Evolutionary conservation across 2,113 vertebrate genomes (phyloP).

Genomic region (Capra hircus): DNA sequence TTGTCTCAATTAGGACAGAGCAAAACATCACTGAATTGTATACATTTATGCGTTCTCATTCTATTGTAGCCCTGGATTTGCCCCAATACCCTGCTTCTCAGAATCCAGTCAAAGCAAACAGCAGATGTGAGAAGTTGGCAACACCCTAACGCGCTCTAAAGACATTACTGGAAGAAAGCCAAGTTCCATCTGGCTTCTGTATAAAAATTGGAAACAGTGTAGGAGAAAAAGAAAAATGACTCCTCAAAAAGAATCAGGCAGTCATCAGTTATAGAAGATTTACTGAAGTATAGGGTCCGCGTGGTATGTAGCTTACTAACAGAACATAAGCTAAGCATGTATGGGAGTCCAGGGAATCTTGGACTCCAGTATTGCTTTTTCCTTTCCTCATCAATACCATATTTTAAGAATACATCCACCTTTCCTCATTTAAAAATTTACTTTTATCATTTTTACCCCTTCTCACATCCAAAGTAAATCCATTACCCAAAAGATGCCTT

Average conservation of each 20-base stretch:
- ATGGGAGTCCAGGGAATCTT: not conserved
- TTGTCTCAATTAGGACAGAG: not conserved
- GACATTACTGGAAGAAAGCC: not conserved
- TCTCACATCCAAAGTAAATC: not conserved
- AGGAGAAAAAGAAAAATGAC: not conserved
- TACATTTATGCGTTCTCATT: not conserved
- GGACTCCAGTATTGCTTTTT: not conserved
- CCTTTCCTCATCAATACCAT: not conserved
- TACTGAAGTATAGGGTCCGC: too few relatives aligned
- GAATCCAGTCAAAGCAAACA: not conserved
- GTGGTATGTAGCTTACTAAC: not conserved
- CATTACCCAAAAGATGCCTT: not conserved
- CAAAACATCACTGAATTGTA: rapidly evolving
- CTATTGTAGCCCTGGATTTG: not conserved
- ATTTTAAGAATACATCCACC: not conserved
- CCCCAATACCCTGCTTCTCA: not conserved
- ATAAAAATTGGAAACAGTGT: not conserved
- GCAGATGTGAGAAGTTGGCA: not conserved
- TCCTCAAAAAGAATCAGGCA: not conserved
- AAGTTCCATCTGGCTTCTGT: not conserved
- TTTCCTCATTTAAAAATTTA: not conserved
- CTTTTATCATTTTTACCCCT: not conserved
- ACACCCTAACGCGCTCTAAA: not conserved
- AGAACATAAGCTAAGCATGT: not conserved
- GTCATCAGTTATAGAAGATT: not conserved